phyloP scores from a whole-genome alignment of 2,113 vertebrate species.

The Hucho hucho region DNA sequence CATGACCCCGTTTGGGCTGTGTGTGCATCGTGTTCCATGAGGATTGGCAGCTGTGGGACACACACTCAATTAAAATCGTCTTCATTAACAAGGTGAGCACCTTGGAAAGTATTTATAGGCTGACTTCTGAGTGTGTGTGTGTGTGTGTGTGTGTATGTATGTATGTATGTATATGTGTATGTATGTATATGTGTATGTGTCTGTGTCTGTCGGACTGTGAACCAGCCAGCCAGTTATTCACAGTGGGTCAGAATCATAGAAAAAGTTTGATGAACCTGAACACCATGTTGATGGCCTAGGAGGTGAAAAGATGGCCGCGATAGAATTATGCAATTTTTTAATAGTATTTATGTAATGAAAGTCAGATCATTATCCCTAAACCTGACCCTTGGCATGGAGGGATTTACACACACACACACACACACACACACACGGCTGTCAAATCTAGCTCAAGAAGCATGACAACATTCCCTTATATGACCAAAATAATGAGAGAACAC shows the following conservation, averaged over 20 bases:
- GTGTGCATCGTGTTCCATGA: constrained; percentile 12
- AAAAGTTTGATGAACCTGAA: too few relatives aligned
- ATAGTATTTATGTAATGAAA: not conserved
- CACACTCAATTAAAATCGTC: constrained; percentile 15
- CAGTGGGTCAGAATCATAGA: too few relatives aligned
- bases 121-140: not conserved
- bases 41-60: constrained; percentile 1
- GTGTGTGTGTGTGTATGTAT: too few relatives aligned
- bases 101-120: not conserved
- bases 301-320: too few relatives aligned
- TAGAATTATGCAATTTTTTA: not conserved
- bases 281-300: too few relatives aligned
- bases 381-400: not conserved
- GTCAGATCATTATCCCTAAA: not conserved
- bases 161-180: not conserved
- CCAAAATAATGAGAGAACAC: constrained; percentile 68
- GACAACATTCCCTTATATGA: constrained; percentile 72
- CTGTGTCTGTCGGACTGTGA: too few relatives aligned
- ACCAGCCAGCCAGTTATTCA: too few relatives aligned
- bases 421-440: constrained; percentile 5
- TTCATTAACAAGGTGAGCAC: constrained; percentile 11
- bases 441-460: constrained; percentile 48
- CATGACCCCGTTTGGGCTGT: constrained; percentile 50
- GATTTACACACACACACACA: constrained; percentile 12
- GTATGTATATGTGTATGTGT: too few relatives aligned